Conservation (phyloP, 2,797 vertebrate species). For the Bradypodion pumilum region DNA sequence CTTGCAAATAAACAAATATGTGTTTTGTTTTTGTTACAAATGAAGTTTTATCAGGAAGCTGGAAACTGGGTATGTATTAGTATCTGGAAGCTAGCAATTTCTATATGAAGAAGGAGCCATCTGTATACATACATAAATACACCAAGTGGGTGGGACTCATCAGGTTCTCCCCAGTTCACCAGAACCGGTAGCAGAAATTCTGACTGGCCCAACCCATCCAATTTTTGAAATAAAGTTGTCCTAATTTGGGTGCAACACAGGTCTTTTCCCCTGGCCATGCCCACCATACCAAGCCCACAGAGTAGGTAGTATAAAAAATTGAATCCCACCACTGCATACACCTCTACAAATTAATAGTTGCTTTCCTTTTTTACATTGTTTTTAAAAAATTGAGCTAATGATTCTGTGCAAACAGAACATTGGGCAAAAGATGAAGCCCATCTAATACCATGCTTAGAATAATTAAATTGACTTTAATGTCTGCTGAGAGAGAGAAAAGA, state of each 20-base stretch:
- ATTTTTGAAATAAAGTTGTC: too few species aligned
- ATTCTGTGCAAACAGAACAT: not conserved
- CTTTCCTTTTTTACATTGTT: slow-evolving; percentile 18
- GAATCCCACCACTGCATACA: too few species aligned
- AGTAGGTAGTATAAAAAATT: too few species aligned
- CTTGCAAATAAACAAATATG: not conserved
- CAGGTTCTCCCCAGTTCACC: too few species aligned
- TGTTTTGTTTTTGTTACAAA: not conserved
- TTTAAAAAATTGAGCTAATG: not conserved
- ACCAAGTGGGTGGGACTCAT: too few species aligned
- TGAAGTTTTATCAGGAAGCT: not conserved
- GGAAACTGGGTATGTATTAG: not conserved
- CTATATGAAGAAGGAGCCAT: not conserved
- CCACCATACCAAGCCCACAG: too few species aligned
- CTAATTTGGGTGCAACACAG: too few species aligned
- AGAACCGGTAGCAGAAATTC: too few species aligned
- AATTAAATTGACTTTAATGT: not conserved
- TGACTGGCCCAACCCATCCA: too few species aligned
- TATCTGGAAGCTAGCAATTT: not conserved
- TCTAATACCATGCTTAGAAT: not conserved
- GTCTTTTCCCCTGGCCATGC: too few species aligned
- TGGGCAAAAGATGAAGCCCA: slow-evolving; percentile 4
- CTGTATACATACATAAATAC: too few species aligned
- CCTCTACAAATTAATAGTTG: not conserved
- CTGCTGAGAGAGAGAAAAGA: not conserved